Conservation (phyloP, 2,888 invertebrate species). For the Drosophila robusta region DNA sequence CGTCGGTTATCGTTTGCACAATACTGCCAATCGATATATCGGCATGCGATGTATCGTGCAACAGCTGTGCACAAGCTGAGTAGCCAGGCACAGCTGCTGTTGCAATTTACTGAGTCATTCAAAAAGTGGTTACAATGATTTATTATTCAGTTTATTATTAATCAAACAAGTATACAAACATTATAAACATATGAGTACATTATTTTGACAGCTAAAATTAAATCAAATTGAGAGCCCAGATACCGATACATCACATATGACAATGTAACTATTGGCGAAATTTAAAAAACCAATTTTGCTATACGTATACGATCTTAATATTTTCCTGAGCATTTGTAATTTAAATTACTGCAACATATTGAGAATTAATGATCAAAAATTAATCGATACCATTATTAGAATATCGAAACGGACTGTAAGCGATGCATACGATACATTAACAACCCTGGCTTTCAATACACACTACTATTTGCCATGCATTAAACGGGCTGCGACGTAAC, state of each 20-base stretch:
- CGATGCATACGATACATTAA: conserved; percentile 13
- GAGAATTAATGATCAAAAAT: neutral
- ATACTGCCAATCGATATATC: conserved; percentile 10
- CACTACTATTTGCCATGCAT: conserved; percentile 26
- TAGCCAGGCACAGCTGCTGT: conserved; percentile 16
- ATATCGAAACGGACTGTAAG: conserved; percentile 17
- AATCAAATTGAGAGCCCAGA: neutral
- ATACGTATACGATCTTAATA: neutral
- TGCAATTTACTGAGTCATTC: neutral
- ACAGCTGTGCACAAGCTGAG: conserved; percentile 26
- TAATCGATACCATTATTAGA: conserved; percentile 26
- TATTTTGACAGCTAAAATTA: neutral
- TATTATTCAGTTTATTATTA: neutral
- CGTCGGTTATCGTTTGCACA: neutral
- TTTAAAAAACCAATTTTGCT: neutral
- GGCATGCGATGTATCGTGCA: neutral
- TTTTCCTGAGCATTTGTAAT: neutral
- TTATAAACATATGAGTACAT: neutral
- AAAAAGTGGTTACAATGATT: neutral
- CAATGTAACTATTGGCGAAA: neutral
- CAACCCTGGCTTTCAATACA: conserved; percentile 24
- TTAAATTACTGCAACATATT: neutral
- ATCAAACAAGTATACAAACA: neutral
- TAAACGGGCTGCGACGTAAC: conserved; percentile 42
- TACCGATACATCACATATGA: neutral